A percentile compares a stretch with the other conserved stretches of the same genome.
Conservation (phyloP, 2,888 invertebrate genomes). For the Oligia latruncula region DNA sequence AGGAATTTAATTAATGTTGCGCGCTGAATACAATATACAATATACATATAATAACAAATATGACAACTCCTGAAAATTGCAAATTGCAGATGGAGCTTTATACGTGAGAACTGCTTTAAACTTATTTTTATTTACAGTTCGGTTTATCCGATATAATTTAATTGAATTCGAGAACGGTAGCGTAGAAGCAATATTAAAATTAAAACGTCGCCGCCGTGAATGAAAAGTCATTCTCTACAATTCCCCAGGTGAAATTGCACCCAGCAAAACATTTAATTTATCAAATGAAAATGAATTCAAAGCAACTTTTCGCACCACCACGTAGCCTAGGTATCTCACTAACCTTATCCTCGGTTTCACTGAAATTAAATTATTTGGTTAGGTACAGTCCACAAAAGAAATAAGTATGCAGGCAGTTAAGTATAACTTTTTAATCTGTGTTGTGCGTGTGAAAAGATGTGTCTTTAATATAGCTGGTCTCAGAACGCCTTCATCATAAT, state of each 20-base stretch:
- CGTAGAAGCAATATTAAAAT: not conserved
- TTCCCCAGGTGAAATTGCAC: conserved; percentile 20
- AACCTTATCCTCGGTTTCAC: not conserved
- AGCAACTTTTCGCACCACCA: not conserved
- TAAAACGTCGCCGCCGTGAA: conserved; percentile 10
- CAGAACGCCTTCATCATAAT: not conserved
- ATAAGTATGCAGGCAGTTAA: not conserved
- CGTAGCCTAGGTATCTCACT: not conserved
- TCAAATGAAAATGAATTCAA: conserved; percentile 28
- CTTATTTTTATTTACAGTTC: not conserved
- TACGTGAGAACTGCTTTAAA: not conserved
- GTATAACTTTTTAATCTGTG: not conserved
- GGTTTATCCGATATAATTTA: not conserved
- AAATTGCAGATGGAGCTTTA: not conserved
- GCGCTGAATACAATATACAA: not conserved
- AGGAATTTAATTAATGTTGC: not conserved
- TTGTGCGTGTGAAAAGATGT: not conserved
- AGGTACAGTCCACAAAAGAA: not conserved
- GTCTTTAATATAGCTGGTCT: too few relatives aligned
- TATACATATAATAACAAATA: too few relatives aligned
- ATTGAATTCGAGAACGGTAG: not conserved
- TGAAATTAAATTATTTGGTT: conserved; percentile 12
- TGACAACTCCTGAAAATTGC: not conserved
- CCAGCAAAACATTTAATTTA: conserved; percentile 22
- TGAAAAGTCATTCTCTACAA: not conserved